A percentile compares a stretch with the other conserved stretches of the same genome.
Conservation (phyloP, 92 coral and sea anemone species). For the Zoanthus sociatus region DNA sequence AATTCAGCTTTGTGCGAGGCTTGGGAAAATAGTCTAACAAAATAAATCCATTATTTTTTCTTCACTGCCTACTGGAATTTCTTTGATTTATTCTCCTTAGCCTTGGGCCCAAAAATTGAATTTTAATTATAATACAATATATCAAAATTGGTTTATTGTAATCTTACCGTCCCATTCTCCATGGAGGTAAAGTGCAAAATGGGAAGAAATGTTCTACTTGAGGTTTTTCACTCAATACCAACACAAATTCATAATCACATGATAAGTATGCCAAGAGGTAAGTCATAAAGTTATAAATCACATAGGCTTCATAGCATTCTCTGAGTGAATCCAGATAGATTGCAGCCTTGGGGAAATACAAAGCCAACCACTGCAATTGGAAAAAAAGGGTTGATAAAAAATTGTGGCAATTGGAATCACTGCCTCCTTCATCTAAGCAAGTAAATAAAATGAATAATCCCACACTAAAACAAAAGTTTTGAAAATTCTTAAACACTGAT, state of each 20-base stretch:
- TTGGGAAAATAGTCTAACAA: too few relatives aligned
- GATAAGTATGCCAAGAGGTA: constrained; percentile 80
- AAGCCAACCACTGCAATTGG: constrained; percentile 87
- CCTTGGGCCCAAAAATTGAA: too few relatives aligned
- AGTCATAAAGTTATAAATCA: constrained; percentile 86
- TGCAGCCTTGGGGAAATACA: constrained; percentile 91
- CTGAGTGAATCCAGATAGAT: constrained; percentile 90
- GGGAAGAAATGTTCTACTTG: constrained; percentile 87
- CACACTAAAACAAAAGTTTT: too few relatives aligned
- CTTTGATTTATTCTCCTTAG: too few relatives aligned
- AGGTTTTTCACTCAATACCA: constrained; percentile 70
- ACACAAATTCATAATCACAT: constrained; percentile 75
- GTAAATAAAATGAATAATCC: too few relatives aligned
- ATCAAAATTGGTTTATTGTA: not conserved
- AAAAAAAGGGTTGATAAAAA: constrained; percentile 1
- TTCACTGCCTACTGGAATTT: too few relatives aligned
- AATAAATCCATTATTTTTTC: too few relatives aligned
- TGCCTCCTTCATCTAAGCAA: too few relatives aligned
- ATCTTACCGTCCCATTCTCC: constrained; percentile 87
- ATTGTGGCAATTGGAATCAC: too few relatives aligned
- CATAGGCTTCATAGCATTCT: constrained; percentile 95
- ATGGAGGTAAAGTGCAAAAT: constrained; percentile 79
- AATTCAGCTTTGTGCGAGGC: too few relatives aligned
- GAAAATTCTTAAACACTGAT: too few relatives aligned
- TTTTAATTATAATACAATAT: too few relatives aligned